Conservation (phyloP, 2,113 vertebrate species). For the Bubo bubo region DNA sequence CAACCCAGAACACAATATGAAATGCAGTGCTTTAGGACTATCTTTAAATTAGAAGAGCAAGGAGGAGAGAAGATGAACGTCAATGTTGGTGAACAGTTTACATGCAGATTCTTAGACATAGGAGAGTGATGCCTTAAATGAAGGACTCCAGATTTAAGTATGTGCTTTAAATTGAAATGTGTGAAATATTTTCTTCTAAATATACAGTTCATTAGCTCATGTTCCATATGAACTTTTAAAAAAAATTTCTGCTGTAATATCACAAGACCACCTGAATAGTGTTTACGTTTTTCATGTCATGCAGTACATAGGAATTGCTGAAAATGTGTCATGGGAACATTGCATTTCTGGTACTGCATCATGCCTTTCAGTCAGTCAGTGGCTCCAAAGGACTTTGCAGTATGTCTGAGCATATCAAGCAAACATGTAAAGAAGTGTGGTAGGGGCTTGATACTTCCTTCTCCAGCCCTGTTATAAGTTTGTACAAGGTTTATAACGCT, state of each 20-base stretch:
- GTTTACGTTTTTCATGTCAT: background rate
- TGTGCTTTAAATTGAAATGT: background rate
- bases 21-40: background rate
- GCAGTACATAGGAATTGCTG: background rate
- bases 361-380: background rate
- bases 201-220: background rate
- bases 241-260: background rate
- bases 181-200: background rate
- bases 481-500: background rate
- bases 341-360: background rate
- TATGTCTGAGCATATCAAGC: background rate
- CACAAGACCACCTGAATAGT: background rate
- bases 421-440: background rate
- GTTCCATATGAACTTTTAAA: background rate
- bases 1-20: background rate
- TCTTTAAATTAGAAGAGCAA: background rate
- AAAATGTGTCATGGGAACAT: background rate
- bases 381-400: background rate
- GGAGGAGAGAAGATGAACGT: background rate
- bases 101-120: background rate
- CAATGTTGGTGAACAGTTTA: background rate
- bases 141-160: background rate
- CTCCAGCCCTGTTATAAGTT: background rate
- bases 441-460: background rate
- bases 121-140: background rate